Evolutionary conservation across 2,797 vertebrate species (phyloP).

Genomic region (Danio choprae): DNA sequence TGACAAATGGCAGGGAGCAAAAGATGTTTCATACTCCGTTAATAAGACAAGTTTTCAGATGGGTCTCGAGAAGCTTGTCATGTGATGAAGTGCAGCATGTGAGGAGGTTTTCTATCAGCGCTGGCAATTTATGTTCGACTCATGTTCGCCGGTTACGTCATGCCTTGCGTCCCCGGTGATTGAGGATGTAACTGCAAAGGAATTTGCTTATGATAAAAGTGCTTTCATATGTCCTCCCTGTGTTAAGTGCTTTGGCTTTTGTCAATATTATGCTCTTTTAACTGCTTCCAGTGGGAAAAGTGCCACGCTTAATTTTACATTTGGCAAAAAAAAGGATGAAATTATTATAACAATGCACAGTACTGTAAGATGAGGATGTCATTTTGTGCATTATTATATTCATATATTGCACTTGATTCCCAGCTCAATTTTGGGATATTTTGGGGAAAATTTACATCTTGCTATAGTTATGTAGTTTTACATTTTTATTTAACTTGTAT

Average conservation of each 20-base stretch:
- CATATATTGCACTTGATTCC: not conserved
- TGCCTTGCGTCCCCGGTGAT: constrained; percentile 52
- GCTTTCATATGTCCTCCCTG: constrained; percentile 58
- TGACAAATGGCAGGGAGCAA: constrained; percentile 61
- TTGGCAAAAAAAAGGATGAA: not conserved
- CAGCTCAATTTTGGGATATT: not conserved
- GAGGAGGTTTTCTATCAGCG: constrained; percentile 54
- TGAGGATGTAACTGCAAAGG: constrained; percentile 55
- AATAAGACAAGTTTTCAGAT: constrained; percentile 48
- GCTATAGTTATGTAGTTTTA: too few relatives aligned
- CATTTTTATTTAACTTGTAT: not conserved
- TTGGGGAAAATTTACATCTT: not conserved
- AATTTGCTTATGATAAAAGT: constrained; percentile 59
- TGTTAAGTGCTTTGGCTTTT: constrained; percentile 45
- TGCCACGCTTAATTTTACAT: constrained; percentile 9
- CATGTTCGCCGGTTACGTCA: constrained; percentile 59
- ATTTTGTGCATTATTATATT: not conserved
- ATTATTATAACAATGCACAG: constrained; percentile 10
- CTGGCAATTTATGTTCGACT: constrained; percentile 56
- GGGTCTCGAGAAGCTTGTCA: constrained; percentile 48
- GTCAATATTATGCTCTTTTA: constrained; percentile 31
- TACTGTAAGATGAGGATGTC: not conserved
- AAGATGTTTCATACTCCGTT: constrained; percentile 55
- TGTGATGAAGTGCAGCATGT: constrained; percentile 53
- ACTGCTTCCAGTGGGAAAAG: constrained; percentile 35